Percentiles rank a stretch among this genome's conserved stretches.
These are phyloP conservation scores for Nowickia ferox DNA, from an alignment of 2,888 invertebrate species.

Conservation along the genomic window DNA sequence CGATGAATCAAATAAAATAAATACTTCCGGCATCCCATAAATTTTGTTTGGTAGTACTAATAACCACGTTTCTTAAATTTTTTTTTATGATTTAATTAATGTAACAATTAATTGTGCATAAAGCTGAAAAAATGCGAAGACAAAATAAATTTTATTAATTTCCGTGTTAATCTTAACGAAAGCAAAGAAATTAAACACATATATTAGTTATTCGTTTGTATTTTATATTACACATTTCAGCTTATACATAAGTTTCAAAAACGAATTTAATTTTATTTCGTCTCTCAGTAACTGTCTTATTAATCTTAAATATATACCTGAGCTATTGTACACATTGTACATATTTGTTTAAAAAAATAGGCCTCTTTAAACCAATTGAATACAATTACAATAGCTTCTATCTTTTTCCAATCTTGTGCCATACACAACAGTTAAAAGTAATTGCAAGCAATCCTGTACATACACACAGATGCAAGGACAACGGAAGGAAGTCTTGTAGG, in stretches of 20 bases:
- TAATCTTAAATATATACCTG: slow-evolving; percentile 37
- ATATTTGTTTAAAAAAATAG: slow-evolving; percentile 30
- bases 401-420: neutral
- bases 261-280: slow-evolving; percentile 6
- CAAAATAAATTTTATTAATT: no score
- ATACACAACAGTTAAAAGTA: slow-evolving; percentile 13
- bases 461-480: neutral
- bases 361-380: slow-evolving; percentile 51
- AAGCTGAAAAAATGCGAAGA: no score
- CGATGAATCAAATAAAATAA: no score
- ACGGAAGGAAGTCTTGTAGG: neutral
- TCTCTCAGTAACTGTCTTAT: slow-evolving; percentile 33
- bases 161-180: no score
- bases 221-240: neutral
- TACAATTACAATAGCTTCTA: slow-evolving; percentile 26
- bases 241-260: slow-evolving; percentile 27
- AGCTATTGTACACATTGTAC: slow-evolving; percentile 15
- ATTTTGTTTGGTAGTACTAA: no score
- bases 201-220: neutral
- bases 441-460: slow-evolving; percentile 5
- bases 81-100: no score
- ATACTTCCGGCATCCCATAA: no score
- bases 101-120: no score
- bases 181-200: neutral
- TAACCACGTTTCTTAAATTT: no score